phyloP scores from a whole-genome alignment of 2,113 vertebrate genomes.

The Pyxicephalus adspersus region DNA sequence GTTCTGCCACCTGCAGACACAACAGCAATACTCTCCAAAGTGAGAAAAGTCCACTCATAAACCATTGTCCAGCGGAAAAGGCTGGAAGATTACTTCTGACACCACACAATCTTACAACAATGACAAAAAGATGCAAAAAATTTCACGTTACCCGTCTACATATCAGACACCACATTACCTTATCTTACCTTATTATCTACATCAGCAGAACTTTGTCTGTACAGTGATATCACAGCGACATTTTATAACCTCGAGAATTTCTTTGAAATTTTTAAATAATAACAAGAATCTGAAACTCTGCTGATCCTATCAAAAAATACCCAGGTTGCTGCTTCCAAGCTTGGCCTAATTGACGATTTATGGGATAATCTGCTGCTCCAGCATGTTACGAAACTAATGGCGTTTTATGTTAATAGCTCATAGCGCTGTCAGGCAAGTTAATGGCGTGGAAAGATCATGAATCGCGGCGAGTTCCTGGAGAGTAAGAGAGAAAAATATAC shows the following conservation, averaged over 20 bases:
- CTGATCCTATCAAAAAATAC: constrained; percentile 28
- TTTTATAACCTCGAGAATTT: background rate
- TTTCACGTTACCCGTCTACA: too few relatives aligned
- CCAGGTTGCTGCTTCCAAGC: constrained; percentile 36
- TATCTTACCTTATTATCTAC: background rate
- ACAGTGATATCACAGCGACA: background rate
- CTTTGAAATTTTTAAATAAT: constrained; percentile 35
- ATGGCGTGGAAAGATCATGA: constrained; percentile 45
- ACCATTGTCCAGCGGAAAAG: too few relatives aligned
- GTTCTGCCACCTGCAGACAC: too few relatives aligned
- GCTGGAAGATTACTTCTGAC: too few relatives aligned
- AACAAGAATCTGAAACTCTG: constrained; percentile 27
- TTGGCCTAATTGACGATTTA: constrained; percentile 51
- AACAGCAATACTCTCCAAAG: too few relatives aligned
- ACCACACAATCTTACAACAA: too few relatives aligned
- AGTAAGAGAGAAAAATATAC: background rate
- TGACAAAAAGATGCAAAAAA: too few relatives aligned
- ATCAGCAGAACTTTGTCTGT: too few relatives aligned
- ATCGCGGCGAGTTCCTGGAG: constrained; percentile 2
- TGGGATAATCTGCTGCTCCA: constrained; percentile 43
- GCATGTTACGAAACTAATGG: constrained; percentile 49
- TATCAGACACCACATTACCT: too few relatives aligned
- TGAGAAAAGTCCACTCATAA: too few relatives aligned
- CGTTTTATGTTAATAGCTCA: constrained; percentile 48
- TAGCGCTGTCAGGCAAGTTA: constrained; percentile 51